phyloP scores from a whole-genome alignment of 2,888 invertebrate genomes.

The Agrotis clavis region DNA sequence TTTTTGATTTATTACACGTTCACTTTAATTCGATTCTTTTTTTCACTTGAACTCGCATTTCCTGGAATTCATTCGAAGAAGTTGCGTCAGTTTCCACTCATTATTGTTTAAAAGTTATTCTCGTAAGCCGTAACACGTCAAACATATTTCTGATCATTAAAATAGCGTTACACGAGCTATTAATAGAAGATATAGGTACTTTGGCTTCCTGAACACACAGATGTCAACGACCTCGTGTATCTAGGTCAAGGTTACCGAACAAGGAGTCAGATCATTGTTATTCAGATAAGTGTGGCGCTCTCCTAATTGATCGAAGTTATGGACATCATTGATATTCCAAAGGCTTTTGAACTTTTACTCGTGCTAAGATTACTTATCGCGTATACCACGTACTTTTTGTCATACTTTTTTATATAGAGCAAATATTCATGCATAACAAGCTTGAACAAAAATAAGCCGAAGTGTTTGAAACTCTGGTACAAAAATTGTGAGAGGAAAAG shows the following conservation, averaged over 20 bases:
- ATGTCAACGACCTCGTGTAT: conserved; percentile 69
- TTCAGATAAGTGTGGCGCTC: conserved; percentile 46
- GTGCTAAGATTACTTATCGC: conserved; percentile 42
- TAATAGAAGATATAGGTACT: conserved; percentile 38
- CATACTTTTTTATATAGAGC: conserved; percentile 20
- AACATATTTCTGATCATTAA: conserved; percentile 38
- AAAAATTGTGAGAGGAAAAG: conserved; percentile 27
- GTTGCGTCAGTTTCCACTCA: conserved; percentile 24
- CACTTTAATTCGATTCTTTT: conserved; percentile 46
- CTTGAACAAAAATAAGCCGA: conserved; percentile 25
- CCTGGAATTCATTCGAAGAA: conserved; percentile 3
- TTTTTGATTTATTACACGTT: conserved; percentile 60
- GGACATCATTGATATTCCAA: conserved; percentile 59
- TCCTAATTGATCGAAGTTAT: conserved; percentile 47
- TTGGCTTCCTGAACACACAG: conserved; percentile 10
- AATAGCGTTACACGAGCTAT: conserved; percentile 27
- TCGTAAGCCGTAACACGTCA: conserved; percentile 9
- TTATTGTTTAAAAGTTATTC: conserved; percentile 37
- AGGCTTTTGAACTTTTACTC: conserved; percentile 52
- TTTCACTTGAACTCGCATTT: conserved; percentile 24
- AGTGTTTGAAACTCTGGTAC: background rate
- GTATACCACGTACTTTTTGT: conserved; percentile 26
- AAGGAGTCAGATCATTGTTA: conserved; percentile 54
- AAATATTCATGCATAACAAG: conserved; percentile 36
- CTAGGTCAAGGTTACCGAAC: conserved; percentile 68